Conservation (phyloP, 2,888 invertebrate species). For the Tenthredo amoena region DNA sequence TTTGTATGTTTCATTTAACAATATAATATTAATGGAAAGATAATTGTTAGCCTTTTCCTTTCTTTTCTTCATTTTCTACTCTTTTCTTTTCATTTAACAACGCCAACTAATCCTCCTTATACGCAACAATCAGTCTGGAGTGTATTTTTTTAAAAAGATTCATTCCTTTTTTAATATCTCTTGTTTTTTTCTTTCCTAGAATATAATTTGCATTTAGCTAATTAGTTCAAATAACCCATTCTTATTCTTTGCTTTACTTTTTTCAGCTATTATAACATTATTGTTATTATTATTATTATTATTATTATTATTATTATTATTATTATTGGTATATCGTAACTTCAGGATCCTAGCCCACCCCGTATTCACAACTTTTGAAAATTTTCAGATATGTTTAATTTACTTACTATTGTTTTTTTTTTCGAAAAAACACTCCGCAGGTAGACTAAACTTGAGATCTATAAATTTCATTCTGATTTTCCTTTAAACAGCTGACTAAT, state of each 20-base stretch:
- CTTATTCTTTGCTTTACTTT: background rate
- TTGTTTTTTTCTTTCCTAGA: background rate
- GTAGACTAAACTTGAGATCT: background rate
- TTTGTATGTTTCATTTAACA: background rate
- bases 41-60: background rate
- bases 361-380: background rate
- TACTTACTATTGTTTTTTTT: background rate
- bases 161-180: background rate
- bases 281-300: background rate
- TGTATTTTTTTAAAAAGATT: conserved; percentile 5
- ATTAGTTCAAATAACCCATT: background rate
- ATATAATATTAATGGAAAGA: background rate
- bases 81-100: conserved; percentile 49
- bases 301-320: background rate
- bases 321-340: conserved; percentile 12
- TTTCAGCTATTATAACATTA: background rate
- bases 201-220: background rate
- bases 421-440: background rate
- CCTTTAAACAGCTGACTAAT: background rate
- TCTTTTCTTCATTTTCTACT: conserved; percentile 11
- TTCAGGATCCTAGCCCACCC: background rate
- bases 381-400: conserved; percentile 8
- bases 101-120: conserved; percentile 56
- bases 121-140: conserved; percentile 58
- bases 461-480: conserved; percentile 2